Evolutionary conservation across 1,140 invertebrate genomes (phyloP).

Genomic region (Anastrepha ludens): DNA sequence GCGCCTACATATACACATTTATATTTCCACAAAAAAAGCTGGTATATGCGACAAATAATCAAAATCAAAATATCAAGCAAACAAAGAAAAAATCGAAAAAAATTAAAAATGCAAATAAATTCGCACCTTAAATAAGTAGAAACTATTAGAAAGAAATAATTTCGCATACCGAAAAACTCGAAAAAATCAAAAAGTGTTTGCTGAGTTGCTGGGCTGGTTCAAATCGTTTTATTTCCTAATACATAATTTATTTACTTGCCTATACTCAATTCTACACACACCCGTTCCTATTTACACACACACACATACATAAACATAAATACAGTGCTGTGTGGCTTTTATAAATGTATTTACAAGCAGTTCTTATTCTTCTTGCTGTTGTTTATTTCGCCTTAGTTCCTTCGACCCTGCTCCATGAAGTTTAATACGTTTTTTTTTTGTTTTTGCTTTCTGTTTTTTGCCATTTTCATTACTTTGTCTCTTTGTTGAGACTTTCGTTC

Average conservation of each 20-base stretch:
- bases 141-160: neutral
- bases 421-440: neutral
- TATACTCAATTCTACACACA: too few species aligned
- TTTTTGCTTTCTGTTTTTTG: neutral
- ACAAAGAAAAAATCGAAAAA: neutral
- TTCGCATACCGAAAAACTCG: neutral
- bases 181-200: neutral
- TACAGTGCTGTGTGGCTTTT: neutral
- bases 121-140: neutral
- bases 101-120: conserved; percentile 3
- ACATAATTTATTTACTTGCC: neutral
- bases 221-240: neutral
- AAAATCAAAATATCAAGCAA: too few species aligned
- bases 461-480: conserved; percentile 10
- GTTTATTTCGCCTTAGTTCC: conserved; percentile 2
- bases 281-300: neutral
- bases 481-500: conserved; percentile 30
- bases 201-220: neutral
- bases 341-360: neutral
- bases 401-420: neutral
- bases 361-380: neutral
- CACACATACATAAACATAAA: neutral
- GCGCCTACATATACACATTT: too few species aligned
- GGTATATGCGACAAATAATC: too few species aligned
- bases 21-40: too few species aligned